Conservation (phyloP, 2,888 invertebrate species). For the Dermolepida albohirtum region DNA sequence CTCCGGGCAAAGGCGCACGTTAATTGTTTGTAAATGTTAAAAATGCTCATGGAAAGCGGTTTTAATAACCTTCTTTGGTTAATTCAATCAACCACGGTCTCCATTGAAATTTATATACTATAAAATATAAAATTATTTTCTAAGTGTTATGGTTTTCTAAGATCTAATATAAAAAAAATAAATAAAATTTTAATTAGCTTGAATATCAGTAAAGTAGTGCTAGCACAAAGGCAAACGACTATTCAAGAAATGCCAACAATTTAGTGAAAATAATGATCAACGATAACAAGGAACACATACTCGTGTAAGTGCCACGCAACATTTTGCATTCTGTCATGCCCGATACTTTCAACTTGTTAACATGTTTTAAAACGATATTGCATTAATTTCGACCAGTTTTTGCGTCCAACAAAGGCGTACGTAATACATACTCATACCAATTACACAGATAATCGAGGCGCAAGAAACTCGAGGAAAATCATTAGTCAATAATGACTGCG, state of each 20-base stretch:
- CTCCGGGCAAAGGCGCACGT: no score
- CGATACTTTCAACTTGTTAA: constrained; percentile 43
- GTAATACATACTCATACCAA: constrained; percentile 1
- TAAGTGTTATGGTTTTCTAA: no score
- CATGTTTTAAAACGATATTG: constrained; percentile 39
- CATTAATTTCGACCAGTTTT: constrained; percentile 43
- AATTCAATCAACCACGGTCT: no score
- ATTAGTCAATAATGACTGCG: neutral
- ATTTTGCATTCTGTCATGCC: constrained; percentile 42
- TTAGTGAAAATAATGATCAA: constrained; percentile 23
- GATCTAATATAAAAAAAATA: no score
- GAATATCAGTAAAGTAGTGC: neutral
- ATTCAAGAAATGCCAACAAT: constrained; percentile 23
- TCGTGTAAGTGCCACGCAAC: neutral
- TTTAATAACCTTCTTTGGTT: no score
- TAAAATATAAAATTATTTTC: no score
- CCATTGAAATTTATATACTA: no score
- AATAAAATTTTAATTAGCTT: constrained; percentile 15
- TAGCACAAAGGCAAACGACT: neutral
- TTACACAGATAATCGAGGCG: neutral
- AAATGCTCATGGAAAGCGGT: no score
- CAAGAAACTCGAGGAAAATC: no score
- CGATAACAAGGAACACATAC: constrained; percentile 21
- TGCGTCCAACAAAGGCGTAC: constrained; percentile 1
- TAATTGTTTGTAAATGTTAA: no score